phyloP scores from a whole-genome alignment of 35 echinoderm and acorn worm genomes.

The Patiria miniata region DNA sequence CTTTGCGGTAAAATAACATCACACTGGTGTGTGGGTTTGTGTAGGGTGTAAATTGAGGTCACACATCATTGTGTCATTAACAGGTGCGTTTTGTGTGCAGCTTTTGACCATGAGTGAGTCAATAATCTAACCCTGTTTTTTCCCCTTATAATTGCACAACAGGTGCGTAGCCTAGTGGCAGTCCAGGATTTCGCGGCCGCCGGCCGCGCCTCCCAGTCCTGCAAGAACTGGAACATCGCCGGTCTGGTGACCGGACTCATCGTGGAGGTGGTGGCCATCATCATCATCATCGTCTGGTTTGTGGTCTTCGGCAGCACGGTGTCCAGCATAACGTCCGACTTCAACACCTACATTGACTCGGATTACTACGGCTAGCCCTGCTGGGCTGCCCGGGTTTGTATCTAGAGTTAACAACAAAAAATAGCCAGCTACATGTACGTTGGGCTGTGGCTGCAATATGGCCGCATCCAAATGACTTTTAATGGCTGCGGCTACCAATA shows the following conservation, averaged over 20 bases:
- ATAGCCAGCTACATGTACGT: not conserved
- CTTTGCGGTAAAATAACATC: too few relatives aligned
- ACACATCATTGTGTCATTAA: too few relatives aligned
- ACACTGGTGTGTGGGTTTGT: too few relatives aligned
- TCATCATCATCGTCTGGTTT: slow-evolving; percentile 57
- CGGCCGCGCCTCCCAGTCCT: slow-evolving; percentile 40
- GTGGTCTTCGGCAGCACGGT: slow-evolving; percentile 40
- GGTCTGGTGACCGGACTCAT: slow-evolving; percentile 73
- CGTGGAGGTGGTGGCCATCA: slow-evolving; percentile 26
- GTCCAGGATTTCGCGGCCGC: slow-evolving; percentile 60
- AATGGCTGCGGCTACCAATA: not conserved
- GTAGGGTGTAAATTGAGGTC: too few relatives aligned
- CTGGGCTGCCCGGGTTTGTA: not conserved
- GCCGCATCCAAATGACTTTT: not conserved
- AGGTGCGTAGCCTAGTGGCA: slow-evolving; percentile 67
- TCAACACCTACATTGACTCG: not conserved
- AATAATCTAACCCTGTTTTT: too few relatives aligned
- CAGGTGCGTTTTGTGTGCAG: too few relatives aligned
- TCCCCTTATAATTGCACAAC: not conserved
- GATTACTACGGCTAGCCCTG: not conserved
- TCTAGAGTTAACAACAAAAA: not conserved
- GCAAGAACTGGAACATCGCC: slow-evolving; percentile 79
- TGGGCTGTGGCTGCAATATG: not conserved
- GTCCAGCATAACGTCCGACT: not conserved
- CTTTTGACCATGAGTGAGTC: too few relatives aligned